Evolutionary conservation across 1,140 invertebrate species (phyloP), one percentile per base, ranked within the genome.

Genomic region (Macrocentrus cingulum): DNA sequence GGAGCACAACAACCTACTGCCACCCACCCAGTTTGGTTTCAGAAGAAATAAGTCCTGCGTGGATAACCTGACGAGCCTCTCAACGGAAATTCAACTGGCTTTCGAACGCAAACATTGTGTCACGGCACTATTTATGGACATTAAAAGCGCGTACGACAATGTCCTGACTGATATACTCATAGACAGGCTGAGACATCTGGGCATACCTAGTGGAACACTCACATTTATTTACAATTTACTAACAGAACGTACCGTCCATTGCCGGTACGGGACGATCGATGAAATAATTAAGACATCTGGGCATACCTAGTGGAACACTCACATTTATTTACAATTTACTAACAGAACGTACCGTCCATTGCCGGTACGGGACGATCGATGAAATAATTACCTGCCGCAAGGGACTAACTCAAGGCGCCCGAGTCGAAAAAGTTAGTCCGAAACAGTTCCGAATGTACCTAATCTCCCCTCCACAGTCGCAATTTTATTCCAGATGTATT

Each of bases 1-100:
- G 11, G 64, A 65, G 37, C 55, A 25, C 3, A 51, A 66, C 15
- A 23, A 39, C 13, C 22, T 51, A 3, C 36, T 66, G 7, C 42
- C 56, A 1, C 29, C 34, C 1, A 59, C 41, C 2, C 66, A 67
- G 56, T 58, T 32, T n/a, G 61, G 61, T 20, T 67, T 65, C 34
- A 16, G 61, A 20, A 63, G 58, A 11, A 23, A 37, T 15, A 61
- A 52, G 54, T 56, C 36, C 0, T 63, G 56, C 32, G 8, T 60
- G 2, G 61, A 66, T 13, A 61, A 46, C 39, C 39, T 61, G 1
- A 25, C 49, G 0, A 29, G 39, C 1, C 8, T 66, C 1, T 6
- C 2, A 1, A 19, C 53, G 11, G 42, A 58, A 29, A 56, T 60
- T 15, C 4, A 49, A 11, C 18, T 39, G 0, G 39, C 42, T 6